These are phyloP conservation scores for Brachynemurus nebulosus DNA, from an alignment of 2,888 invertebrate species.

Conservation along the genomic window DNA sequence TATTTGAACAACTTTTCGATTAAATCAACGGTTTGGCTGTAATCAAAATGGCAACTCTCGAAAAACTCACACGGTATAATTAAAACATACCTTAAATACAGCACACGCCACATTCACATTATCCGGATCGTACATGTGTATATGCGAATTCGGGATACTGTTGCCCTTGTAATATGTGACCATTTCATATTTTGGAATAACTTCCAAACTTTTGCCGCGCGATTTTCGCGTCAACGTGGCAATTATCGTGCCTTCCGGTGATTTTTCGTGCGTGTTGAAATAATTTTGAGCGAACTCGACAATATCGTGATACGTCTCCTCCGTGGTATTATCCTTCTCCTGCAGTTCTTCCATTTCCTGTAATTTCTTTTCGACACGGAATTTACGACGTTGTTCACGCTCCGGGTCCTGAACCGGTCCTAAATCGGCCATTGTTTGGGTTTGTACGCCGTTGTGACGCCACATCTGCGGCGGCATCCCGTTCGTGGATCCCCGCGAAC, in stretches of 20 bases:
- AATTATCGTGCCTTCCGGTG: slow-evolving; percentile 78
- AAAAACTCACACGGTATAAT: too few relatives aligned
- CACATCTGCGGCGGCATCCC: slow-evolving; percentile 25
- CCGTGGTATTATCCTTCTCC: slow-evolving; percentile 36
- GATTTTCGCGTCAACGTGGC: slow-evolving; percentile 69
- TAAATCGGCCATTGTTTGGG: slow-evolving; percentile 12
- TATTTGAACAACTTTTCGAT: too few relatives aligned
- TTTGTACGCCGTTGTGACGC: slow-evolving; percentile 21
- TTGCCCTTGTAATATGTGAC: slow-evolving; percentile 76
- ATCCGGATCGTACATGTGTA: slow-evolving; percentile 90
- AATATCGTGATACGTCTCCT: slow-evolving; percentile 62
- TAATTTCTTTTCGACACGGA: slow-evolving; percentile 72
- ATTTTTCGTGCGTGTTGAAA: slow-evolving; percentile 78
- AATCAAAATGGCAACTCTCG: too few relatives aligned
- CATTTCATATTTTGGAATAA: slow-evolving; percentile 86
- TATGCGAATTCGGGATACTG: slow-evolving; percentile 83
- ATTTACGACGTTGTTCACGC: slow-evolving; percentile 66
- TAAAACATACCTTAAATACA: slow-evolving; percentile 65
- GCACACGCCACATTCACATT: slow-evolving; percentile 80
- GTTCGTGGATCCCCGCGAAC: slow-evolving; percentile 34
- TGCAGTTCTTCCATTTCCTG: slow-evolving; percentile 58
- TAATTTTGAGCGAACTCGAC: slow-evolving; percentile 87
- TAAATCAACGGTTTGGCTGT: too few relatives aligned
- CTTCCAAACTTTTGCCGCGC: slow-evolving; percentile 56
- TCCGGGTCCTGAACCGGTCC: slow-evolving; percentile 38